phyloP scores from a whole-genome alignment of 2,888 invertebrate genomes.

The Bibio marci region DNA sequence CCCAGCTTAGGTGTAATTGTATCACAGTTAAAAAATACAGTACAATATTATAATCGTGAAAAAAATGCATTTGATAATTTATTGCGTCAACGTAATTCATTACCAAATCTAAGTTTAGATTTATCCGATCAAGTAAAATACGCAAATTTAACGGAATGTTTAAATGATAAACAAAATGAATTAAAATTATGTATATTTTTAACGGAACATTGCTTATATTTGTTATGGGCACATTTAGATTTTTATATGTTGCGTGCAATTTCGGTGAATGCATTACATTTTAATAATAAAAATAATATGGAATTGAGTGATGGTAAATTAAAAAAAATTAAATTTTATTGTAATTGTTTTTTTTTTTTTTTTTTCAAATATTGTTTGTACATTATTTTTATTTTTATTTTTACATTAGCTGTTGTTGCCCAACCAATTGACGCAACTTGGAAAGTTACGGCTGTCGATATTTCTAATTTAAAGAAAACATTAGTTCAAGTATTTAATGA shows the following conservation, averaged over 20 bases:
- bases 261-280: slow-evolving; percentile 24
- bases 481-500: slow-evolving; percentile 60
- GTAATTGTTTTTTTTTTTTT: not conserved
- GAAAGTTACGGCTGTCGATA: slow-evolving; percentile 41
- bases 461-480: slow-evolving; percentile 50
- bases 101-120: slow-evolving; percentile 34
- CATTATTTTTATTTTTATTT: not conserved
- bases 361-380: no score
- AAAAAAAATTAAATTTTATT: not conserved
- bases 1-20: slow-evolving; percentile 35
- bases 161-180: slow-evolving; percentile 39
- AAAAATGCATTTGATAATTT: slow-evolving; percentile 28
- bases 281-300: slow-evolving; percentile 12
- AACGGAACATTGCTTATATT: slow-evolving; percentile 51
- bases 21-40: slow-evolving; percentile 36
- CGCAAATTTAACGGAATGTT: slow-evolving; percentile 31
- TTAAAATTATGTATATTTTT: slow-evolving; percentile 45
- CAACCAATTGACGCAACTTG: slow-evolving; percentile 34
- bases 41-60: slow-evolving; percentile 35
- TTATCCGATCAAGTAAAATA: slow-evolving; percentile 27
- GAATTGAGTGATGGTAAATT: not conserved
- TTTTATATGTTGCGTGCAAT: slow-evolving; percentile 48
- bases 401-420: slow-evolving; percentile 24
- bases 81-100: slow-evolving; percentile 26
- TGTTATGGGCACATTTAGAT: slow-evolving; percentile 62